A percentile compares a stretch with the other conserved stretches of the same genome.
Conservation (phyloP, 2,888 invertebrate genomes). For the Nephrotoma guestfalica region DNA sequence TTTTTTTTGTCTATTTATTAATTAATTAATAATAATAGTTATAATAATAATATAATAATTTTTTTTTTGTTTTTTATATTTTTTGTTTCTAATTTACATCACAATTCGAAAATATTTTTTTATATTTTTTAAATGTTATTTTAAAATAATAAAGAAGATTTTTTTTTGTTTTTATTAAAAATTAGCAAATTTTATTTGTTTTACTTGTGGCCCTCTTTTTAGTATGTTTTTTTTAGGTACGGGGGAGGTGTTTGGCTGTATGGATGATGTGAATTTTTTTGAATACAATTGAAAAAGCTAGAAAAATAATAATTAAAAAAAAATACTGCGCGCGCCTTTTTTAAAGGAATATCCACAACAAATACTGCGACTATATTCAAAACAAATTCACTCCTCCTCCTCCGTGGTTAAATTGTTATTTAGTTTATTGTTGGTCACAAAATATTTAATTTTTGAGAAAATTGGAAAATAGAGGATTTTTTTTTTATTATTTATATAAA, state of each 20-base stretch:
- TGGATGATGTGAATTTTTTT: not conserved
- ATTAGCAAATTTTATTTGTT: not conserved
- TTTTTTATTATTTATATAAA: not conserved
- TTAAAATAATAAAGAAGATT: not conserved
- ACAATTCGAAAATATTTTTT: slow-evolving; percentile 1
- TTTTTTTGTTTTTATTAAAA: not conserved
- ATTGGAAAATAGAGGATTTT: not conserved
- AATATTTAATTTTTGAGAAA: not conserved
- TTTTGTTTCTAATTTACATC: slow-evolving; percentile 1
- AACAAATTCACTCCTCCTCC: not conserved
- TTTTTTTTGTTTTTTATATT: not conserved
- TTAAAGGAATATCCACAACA: not conserved
- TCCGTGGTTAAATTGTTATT: not conserved
- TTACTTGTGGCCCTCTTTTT: not conserved
- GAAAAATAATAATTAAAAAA: not conserved
- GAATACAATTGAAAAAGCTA: not conserved
- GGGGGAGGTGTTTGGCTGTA: not conserved
- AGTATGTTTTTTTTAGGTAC: not conserved
- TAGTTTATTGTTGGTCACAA: not conserved
- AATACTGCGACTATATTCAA: not conserved
- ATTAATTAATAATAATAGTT: not conserved
- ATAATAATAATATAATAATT: not conserved
- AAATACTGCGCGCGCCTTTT: not conserved
- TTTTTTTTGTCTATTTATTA: not conserved
- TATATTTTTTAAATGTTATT: not conserved